Evolutionary conservation across 2,888 invertebrate species (phyloP), one percentile per base, ranked within the genome.

Genomic region (Scotopteryx bipunctaria): DNA sequence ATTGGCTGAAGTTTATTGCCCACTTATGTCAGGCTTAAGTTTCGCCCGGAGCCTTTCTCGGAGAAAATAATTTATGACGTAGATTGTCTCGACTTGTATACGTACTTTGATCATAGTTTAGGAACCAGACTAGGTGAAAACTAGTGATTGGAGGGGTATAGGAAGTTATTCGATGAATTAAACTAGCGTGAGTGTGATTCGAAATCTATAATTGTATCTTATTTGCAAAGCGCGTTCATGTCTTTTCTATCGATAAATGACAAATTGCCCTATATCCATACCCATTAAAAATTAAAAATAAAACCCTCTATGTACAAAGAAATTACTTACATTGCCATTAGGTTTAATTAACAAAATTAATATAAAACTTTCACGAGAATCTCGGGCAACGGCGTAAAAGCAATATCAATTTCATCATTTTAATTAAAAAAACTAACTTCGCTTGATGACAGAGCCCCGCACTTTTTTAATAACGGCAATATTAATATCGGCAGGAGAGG

Each of bases 401-500:
- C 87, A 87, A 89, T 91, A 91, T 91, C 90, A 90, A 91, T 89
- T 89, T 90, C 87, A 90, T 90, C 88, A 90, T 91, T 91, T 91
- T 91, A 90, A 91, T 91, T 91, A 85, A 91, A 91, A 91, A 89
- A 90, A 88, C 86, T 87, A 83, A 87, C 82, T 86, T 83, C 80
- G 76, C 81, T 38, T 85, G 87, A 87, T 89, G 90, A 88, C 87
- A 88, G 87, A 87, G 86, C 83, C 83, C 73, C 83, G 78, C 86
- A 90, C 87, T 90, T 91, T 91, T 91, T 91, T 91, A 91, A 91
- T 90, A 91, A 89, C 83, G 84, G 82, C 82, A 87, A 86, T 84
- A 84, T 86, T 88, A 84, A 82, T 81, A 82, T 78, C 68, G 73
- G 36, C 19, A 69, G 58, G 27, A 27, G 27, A 27, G 9, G 27